phyloP scores from a whole-genome alignment of 2,113 vertebrate genomes.

The Pseudonaja textilis region DNA sequence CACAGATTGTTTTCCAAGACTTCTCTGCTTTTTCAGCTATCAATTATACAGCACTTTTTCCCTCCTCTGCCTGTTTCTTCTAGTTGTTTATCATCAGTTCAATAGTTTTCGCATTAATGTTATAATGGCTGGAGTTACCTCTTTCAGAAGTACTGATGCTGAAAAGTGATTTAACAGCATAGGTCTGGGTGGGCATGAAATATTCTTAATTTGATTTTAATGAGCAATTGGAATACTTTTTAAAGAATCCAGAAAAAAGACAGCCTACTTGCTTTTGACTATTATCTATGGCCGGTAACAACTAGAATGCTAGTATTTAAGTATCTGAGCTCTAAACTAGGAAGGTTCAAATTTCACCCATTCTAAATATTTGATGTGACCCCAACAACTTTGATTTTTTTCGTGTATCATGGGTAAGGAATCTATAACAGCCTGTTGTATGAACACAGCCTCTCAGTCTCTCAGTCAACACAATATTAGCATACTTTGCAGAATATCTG shows the following conservation, averaged over 20 bases:
- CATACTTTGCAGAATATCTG: not conserved
- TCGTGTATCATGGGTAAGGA: not conserved
- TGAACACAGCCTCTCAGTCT: not conserved
- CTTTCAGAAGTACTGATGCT: not conserved
- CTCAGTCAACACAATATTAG: not conserved
- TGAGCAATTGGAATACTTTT: not conserved
- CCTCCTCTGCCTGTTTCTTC: conserved; percentile 28
- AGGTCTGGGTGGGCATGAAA: not conserved
- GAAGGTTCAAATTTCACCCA: not conserved
- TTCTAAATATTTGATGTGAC: not conserved
- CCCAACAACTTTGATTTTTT: not conserved
- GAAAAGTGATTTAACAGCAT: not conserved
- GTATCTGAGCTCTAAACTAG: not conserved
- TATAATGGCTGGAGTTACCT: not conserved
- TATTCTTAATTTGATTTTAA: not conserved
- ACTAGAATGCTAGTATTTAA: not conserved
- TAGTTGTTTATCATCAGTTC: conserved; percentile 3
- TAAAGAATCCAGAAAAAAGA: not conserved
- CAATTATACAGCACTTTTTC: not conserved
- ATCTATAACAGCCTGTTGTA: not conserved
- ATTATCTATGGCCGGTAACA: not conserved
- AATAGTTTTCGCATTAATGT: conserved; percentile 8
- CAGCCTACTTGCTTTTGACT: not conserved
- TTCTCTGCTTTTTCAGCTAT: not conserved
- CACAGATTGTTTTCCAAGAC: not conserved